These are phyloP conservation scores for Dasysyrphus albostriatus DNA, from an alignment of 2,888 invertebrate genomes.

Conservation along the genomic window DNA sequence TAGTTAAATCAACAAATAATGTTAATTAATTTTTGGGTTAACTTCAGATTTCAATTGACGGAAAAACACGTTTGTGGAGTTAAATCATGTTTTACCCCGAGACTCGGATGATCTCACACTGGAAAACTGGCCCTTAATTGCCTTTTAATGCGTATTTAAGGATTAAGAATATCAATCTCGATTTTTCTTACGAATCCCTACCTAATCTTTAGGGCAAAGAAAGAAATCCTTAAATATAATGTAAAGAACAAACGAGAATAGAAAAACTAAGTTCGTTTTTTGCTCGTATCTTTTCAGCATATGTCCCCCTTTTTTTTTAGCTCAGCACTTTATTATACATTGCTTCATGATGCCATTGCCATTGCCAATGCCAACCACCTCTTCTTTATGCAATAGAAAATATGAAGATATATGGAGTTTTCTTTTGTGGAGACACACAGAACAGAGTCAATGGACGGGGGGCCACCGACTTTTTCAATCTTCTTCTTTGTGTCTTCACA, in stretches of 20 bases:
- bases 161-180: neutral
- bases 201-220: neutral
- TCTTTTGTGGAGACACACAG: constrained; percentile 14
- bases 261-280: constrained; percentile 36
- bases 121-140: no score
- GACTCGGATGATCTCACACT: no score
- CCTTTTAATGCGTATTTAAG: no score
- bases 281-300: constrained; percentile 4
- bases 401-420: constrained; percentile 21
- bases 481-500: constrained; percentile 40
- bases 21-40: no score
- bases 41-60: no score
- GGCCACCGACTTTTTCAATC: constrained; percentile 57
- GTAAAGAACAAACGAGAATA: constrained; percentile 36
- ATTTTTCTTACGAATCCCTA: constrained; percentile 13
- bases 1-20: no score
- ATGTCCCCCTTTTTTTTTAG: constrained; percentile 18
- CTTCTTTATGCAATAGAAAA: constrained; percentile 59
- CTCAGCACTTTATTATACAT: neutral
- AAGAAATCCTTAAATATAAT: constrained; percentile 7
- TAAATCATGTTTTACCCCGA: no score
- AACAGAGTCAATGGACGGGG: constrained; percentile 67
- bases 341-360: constrained; percentile 21
- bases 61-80: no score
- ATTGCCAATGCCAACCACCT: constrained; percentile 43